Conservation (phyloP, 1,140 invertebrate species). For the Leptoteleia sp. region DNA sequence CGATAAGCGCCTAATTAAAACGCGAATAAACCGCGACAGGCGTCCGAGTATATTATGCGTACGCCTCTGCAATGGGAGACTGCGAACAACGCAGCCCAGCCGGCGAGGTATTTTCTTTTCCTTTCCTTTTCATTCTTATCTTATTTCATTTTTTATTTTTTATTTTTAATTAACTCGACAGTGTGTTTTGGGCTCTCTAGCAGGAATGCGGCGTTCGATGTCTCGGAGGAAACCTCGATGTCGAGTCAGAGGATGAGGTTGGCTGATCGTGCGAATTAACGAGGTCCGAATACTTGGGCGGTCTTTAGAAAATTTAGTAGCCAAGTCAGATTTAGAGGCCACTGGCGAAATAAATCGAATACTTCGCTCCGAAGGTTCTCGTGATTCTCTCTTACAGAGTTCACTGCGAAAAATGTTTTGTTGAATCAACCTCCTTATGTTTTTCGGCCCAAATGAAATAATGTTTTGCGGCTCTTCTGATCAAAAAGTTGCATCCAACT, state of each 20-base stretch:
- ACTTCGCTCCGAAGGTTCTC: constrained; percentile 60
- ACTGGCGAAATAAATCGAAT: constrained; percentile 68
- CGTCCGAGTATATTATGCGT: constrained; percentile 52
- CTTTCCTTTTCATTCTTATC: constrained; percentile 53
- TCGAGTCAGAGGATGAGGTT: constrained; percentile 66
- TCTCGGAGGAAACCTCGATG: constrained; percentile 66
- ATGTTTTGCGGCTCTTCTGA: constrained; percentile 41
- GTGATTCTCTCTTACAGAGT: constrained; percentile 53
- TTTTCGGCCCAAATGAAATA: constrained; percentile 41
- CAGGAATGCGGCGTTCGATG: constrained; percentile 67
- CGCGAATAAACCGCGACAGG: constrained; percentile 62
- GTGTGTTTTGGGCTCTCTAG: constrained; percentile 65
- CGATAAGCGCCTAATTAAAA: constrained; percentile 67
- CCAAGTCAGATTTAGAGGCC: constrained; percentile 69
- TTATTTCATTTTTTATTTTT: constrained; percentile 51
- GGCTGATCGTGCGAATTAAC: constrained; percentile 75
- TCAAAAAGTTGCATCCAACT: constrained; percentile 40
- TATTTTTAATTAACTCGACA: constrained; percentile 66
- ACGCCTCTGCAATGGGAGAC: constrained; percentile 26
- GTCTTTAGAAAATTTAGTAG: constrained; percentile 70
- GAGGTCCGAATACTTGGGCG: constrained; percentile 74
- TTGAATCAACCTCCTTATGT: constrained; percentile 58
- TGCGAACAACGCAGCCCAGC: constrained; percentile 15
- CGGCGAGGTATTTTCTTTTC: constrained; percentile 45
- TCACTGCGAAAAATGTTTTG: constrained; percentile 66